phyloP scores from a whole-genome alignment of 2,113 vertebrate genomes.

The Heterotilapia buettikoferi region DNA sequence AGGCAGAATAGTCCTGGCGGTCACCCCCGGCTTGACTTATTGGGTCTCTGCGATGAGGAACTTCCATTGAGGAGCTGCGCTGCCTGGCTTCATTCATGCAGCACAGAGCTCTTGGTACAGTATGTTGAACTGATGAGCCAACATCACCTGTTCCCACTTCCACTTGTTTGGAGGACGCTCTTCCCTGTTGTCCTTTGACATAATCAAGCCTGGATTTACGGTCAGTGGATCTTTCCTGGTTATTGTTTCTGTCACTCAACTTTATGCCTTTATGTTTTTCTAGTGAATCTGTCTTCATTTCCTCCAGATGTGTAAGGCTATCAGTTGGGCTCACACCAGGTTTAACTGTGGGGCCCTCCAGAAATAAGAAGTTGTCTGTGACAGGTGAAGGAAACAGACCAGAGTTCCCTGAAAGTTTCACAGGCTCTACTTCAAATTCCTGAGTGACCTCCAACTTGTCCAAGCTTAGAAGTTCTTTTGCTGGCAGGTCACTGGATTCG shows the following conservation, averaged over 20 bases:
- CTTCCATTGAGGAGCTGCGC: slow-evolving; percentile 62
- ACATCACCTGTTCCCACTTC: slow-evolving; percentile 4
- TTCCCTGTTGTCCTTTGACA: slow-evolving; percentile 75
- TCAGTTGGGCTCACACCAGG: slow-evolving; percentile 64
- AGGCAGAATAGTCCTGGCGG: slow-evolving; percentile 39
- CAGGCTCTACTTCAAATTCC: slow-evolving; percentile 68
- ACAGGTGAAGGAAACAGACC: slow-evolving; percentile 68
- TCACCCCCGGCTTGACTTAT: slow-evolving; percentile 60
- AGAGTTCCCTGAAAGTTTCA: slow-evolving; percentile 68
- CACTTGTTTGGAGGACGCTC: slow-evolving; percentile 38
- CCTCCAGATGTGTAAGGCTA: slow-evolving; percentile 6
- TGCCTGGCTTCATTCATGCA: slow-evolving; percentile 69
- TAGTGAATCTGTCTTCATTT: slow-evolving; percentile 7
- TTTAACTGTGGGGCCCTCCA: slow-evolving; percentile 61
- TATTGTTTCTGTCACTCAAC: slow-evolving; percentile 65
- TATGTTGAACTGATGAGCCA: slow-evolving; percentile 67
- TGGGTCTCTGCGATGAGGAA: slow-evolving; percentile 67
- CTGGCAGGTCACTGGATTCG: slow-evolving; percentile 55
- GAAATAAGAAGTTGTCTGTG: slow-evolving; percentile 57
- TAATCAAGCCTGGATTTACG: slow-evolving; percentile 75
- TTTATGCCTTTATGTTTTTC: slow-evolving; percentile 39
- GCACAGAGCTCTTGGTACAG: slow-evolving; percentile 71
- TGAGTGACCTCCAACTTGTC: slow-evolving; percentile 69
- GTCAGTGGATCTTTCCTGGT: slow-evolving; percentile 61
- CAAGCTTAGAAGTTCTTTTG: slow-evolving; percentile 72